Evolutionary conservation across 2,113 vertebrate species (phyloP).

Genomic region (Tragelaphus scriptus): DNA sequence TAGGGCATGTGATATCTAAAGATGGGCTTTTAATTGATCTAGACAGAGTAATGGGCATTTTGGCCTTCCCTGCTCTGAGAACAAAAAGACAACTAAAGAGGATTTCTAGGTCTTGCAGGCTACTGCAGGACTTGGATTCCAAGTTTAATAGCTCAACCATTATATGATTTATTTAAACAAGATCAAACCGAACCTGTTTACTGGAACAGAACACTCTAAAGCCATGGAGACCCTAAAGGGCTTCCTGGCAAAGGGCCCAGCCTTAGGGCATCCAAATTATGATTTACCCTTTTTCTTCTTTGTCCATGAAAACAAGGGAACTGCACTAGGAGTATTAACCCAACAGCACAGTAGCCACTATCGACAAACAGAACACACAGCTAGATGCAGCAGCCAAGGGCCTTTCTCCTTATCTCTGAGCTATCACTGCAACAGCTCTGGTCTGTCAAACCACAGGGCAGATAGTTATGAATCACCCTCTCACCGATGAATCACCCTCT

Average conservation of each 20-base stretch:
- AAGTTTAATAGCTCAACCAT: background rate
- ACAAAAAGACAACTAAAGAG: background rate
- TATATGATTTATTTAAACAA: background rate
- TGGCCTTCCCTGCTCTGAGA: background rate
- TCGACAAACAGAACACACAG: background rate
- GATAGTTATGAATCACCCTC: background rate
- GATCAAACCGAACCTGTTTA: background rate
- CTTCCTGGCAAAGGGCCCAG: background rate
- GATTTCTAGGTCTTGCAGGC: background rate
- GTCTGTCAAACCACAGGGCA: background rate
- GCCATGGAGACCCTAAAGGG: background rate
- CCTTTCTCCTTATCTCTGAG: background rate
- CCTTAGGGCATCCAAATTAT: background rate
- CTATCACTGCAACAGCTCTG: background rate
- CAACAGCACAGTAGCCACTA: background rate
- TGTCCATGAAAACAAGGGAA: background rate
- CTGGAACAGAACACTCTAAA: background rate
- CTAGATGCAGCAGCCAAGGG: background rate
- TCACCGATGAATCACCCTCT: background rate
- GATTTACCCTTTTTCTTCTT: background rate
- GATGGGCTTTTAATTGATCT: background rate
- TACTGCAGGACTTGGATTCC: background rate
- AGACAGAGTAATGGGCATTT: background rate
- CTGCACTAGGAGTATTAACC: background rate
- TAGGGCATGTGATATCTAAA: background rate